phyloP scores from a whole-genome alignment of 2,888 invertebrate genomes.

The Drosophila austrosaltans region DNA sequence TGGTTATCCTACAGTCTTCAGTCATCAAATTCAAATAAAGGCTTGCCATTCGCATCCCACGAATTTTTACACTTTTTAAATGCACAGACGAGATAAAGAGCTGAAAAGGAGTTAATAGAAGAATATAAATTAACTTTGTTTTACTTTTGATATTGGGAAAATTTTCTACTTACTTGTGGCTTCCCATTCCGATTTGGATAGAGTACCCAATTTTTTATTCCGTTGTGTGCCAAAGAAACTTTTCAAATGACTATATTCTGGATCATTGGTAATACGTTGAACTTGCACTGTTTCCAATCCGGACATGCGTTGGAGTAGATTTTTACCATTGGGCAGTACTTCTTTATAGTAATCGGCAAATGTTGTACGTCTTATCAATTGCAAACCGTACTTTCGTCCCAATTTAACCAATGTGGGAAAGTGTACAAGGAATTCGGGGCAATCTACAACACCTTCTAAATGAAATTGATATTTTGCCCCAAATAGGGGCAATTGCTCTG shows the following conservation, averaged over 20 bases:
- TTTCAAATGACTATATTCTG: constrained; percentile 90
- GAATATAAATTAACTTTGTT: constrained; percentile 18
- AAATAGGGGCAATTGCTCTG: constrained; percentile 91
- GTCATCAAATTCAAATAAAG: constrained; percentile 65
- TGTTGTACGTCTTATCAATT: constrained; percentile 87
- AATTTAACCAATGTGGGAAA: constrained; percentile 92
- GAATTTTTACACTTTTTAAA: constrained; percentile 88
- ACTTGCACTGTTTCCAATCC: constrained; percentile 91
- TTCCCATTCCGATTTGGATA: constrained; percentile 96
- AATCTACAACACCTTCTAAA: constrained; percentile 97
- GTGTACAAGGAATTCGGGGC: constrained; percentile 98
- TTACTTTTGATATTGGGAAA: not conserved
- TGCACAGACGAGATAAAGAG: constrained; percentile 92
- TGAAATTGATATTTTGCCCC: constrained; percentile 98
- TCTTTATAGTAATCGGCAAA: constrained; percentile 91
- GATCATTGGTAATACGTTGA: constrained; percentile 84
- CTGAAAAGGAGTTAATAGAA: too few relatives aligned
- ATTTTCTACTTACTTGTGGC: constrained; percentile 88
- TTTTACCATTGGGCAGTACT: constrained; percentile 74
- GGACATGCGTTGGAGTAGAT: constrained; percentile 90
- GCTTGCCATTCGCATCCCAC: constrained; percentile 68
- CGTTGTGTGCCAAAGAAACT: constrained; percentile 82
- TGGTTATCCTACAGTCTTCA: constrained; percentile 31
- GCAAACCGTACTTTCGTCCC: constrained; percentile 89
- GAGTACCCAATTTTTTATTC: constrained; percentile 88